A percentile compares a stretch with the other conserved stretches of the same genome.
phyloP scores from a whole-genome alignment of 2,888 invertebrate species.

The Brachypterus glaber region DNA sequence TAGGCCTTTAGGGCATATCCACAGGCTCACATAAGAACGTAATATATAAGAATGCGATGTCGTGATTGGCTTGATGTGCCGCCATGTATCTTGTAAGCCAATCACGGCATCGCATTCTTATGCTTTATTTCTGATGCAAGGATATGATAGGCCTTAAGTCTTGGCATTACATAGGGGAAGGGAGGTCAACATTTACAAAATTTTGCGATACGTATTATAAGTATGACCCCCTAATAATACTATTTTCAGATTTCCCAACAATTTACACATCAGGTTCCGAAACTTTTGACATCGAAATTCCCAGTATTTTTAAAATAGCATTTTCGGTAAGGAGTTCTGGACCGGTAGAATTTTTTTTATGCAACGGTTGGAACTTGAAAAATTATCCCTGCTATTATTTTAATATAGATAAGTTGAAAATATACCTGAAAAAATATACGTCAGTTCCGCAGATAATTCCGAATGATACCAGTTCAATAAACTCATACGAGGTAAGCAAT shows the following conservation, averaged over 20 bases:
- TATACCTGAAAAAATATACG: constrained; percentile 25
- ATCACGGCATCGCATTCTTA: no score
- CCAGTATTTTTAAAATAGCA: constrained; percentile 24
- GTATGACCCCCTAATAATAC: constrained; percentile 1
- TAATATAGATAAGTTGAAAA: constrained; percentile 26
- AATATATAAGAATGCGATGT: no score
- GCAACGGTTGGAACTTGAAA: constrained; percentile 32
- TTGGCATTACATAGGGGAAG: no score
- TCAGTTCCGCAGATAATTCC: constrained; percentile 24
- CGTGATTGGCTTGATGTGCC: no score
- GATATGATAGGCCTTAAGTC: no score
- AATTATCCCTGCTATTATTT: constrained; percentile 34
- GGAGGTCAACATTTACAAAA: background rate
- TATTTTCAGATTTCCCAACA: constrained; percentile 30
- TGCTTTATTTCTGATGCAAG: background rate
- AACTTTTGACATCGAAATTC: constrained; percentile 29
- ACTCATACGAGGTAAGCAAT: constrained; percentile 12
- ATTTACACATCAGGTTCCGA: constrained; percentile 26
- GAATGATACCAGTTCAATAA: no score
- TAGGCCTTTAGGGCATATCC: no score
- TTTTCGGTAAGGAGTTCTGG: constrained; percentile 31
- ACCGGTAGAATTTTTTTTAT: constrained; percentile 31
- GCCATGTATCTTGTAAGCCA: no score
- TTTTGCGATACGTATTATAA: background rate
- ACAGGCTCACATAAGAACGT: no score